phyloP scores from a whole-genome alignment of 2,113 vertebrate species.

The Nettapus auritus region DNA sequence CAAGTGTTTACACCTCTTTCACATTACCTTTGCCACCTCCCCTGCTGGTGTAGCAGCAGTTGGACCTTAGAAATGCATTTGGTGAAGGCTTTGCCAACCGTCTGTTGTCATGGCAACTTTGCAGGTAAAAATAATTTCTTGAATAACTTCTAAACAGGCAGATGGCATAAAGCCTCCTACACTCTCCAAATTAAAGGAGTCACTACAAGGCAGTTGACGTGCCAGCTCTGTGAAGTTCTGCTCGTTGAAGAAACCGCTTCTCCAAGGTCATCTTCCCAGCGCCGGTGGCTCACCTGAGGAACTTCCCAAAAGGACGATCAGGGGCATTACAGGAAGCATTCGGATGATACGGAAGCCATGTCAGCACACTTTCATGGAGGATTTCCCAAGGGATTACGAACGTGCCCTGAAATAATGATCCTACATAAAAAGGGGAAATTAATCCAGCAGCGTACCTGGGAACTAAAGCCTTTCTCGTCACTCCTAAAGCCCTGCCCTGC shows the following conservation, averaged over 20 bases:
- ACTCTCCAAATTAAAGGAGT: neutral
- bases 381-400: neutral
- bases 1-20: neutral
- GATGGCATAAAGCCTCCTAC: slow-evolving; percentile 52
- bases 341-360: neutral
- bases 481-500: neutral
- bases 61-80: slow-evolving; percentile 38
- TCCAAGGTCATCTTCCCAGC: neutral
- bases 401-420: neutral
- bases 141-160: slow-evolving; percentile 57
- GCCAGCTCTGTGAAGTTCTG: neutral
- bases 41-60: slow-evolving; percentile 29
- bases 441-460: neutral
- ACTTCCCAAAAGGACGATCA: neutral
- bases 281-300: neutral
- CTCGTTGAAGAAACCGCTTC: neutral
- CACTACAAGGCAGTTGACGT: neutral
- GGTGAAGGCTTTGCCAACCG: slow-evolving; percentile 33
- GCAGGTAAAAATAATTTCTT: slow-evolving; percentile 68
- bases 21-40: no score
- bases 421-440: neutral
- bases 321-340: neutral
- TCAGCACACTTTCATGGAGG: neutral
- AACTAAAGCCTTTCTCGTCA: slow-evolving; percentile 1
- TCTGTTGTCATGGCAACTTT: slow-evolving; percentile 65